Percentiles rank a stretch among this genome's conserved stretches.
Evolutionary conservation across 2,797 vertebrate species (phyloP).

Genomic region (Glossophaga mutica): DNA sequence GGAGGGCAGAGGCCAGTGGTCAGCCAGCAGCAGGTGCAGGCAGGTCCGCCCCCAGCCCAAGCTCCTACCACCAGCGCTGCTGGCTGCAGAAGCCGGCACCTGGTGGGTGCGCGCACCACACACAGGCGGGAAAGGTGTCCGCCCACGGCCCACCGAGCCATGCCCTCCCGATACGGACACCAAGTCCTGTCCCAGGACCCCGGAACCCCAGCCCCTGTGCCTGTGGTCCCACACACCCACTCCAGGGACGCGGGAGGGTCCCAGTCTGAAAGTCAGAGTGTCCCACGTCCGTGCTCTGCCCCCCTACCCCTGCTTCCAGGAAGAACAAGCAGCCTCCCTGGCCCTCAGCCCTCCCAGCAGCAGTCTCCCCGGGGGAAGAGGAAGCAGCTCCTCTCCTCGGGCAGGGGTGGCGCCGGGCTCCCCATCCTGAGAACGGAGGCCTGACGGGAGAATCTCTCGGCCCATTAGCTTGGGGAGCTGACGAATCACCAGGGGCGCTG

Average conservation of each 20-base stretch:
- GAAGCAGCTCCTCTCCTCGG: not conserved
- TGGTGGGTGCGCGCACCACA: fast-evolving
- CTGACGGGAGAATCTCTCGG: not conserved
- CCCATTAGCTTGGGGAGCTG: conserved; percentile 81
- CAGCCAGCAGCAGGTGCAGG: not conserved
- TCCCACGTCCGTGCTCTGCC: not conserved
- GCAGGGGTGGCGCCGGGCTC: not conserved
- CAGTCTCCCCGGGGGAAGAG: not conserved
- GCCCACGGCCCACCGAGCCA: too few species aligned
- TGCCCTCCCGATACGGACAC: not conserved
- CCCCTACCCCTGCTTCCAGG: not conserved
- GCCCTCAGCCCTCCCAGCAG: not conserved
- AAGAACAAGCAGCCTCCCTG: not conserved
- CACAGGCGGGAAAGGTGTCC: fast-evolving
- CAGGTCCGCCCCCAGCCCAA: not conserved
- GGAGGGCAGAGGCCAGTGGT: not conserved
- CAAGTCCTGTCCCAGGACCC: not conserved
- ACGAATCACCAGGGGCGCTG: conserved; percentile 85
- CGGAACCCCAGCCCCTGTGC: not conserved
- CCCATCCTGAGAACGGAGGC: conserved; percentile 39
- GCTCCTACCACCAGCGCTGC: not conserved
- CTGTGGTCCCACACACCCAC: fast-evolving
- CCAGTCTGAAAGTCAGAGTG: not conserved
- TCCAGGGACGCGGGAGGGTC: fast-evolving
- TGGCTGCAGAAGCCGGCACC: not conserved